Conservation (phyloP, 2,888 invertebrate genomes). For the Carabus problematicus region DNA sequence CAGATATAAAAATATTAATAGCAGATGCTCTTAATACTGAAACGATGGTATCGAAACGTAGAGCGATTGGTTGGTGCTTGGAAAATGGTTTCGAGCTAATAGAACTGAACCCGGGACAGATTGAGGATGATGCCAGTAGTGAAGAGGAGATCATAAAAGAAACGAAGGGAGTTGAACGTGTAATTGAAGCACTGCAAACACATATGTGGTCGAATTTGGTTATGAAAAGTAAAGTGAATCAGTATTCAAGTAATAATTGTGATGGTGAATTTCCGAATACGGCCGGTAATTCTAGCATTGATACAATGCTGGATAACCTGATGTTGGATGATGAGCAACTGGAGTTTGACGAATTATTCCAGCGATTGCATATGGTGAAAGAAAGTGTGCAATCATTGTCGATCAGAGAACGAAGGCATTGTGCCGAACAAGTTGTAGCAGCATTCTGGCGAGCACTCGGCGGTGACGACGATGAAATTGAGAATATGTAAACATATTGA, state of each 20-base stretch:
- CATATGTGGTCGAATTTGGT: constrained; percentile 76
- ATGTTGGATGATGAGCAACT: constrained; percentile 48
- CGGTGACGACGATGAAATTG: constrained; percentile 73
- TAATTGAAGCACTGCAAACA: constrained; percentile 74
- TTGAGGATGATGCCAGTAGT: constrained; percentile 56
- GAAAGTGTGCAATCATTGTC: constrained; percentile 69
- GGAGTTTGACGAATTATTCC: constrained; percentile 71
- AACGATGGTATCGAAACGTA: constrained; percentile 54
- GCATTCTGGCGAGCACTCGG: constrained; percentile 79
- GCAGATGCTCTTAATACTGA: constrained; percentile 62
- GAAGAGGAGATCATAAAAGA: constrained; percentile 65
- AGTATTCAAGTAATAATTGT: constrained; percentile 28
- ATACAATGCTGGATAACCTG: constrained; percentile 35
- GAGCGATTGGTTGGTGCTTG: constrained; percentile 71
- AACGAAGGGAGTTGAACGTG: constrained; percentile 69
- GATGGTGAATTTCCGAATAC: constrained; percentile 17
- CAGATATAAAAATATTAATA: constrained; percentile 66
- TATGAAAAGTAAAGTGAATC: constrained; percentile 59
- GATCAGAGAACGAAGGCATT: constrained; percentile 69
- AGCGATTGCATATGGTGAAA: constrained; percentile 72
- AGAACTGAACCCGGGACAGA: constrained; percentile 64
- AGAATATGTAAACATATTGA: constrained; percentile 56
- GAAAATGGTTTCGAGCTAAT: constrained; percentile 73
- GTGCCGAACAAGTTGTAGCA: constrained; percentile 75
- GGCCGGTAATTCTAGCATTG: constrained; percentile 25